phyloP scores from a whole-genome alignment of 2,888 invertebrate genomes.

The Nemotelus nigrinus region DNA sequence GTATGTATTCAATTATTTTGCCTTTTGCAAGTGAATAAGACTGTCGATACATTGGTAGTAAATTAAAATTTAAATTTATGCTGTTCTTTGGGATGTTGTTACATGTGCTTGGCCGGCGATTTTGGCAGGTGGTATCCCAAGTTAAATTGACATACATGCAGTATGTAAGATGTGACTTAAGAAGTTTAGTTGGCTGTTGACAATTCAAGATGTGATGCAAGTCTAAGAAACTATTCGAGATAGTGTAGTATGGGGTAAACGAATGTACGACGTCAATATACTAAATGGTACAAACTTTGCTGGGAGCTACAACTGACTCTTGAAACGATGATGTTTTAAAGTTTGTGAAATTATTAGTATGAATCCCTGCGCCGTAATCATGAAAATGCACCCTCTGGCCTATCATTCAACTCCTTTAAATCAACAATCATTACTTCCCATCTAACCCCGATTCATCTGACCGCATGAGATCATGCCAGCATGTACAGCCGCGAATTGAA shows the following conservation, averaged over 20 bases:
- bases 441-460: too few species aligned
- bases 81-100: constrained; percentile 50
- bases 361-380: too few species aligned
- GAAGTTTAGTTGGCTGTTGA: constrained; percentile 17
- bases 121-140: constrained; percentile 49
- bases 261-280: too few species aligned
- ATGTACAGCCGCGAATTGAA: constrained; percentile 47
- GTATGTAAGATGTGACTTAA: constrained; percentile 35
- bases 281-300: too few species aligned
- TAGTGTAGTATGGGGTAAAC: neutral
- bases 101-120: constrained; percentile 47
- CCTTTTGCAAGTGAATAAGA: constrained; percentile 55
- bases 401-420: too few species aligned
- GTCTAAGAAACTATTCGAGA: neutral
- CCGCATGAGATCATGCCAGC: too few species aligned
- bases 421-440: too few species aligned
- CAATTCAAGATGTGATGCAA: constrained; percentile 19
- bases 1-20: constrained; percentile 56
- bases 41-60: constrained; percentile 51
- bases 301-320: too few species aligned
- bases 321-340: too few species aligned
- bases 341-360: too few species aligned
- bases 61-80: constrained; percentile 57
- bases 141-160: constrained; percentile 36
- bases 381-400: too few species aligned